These are phyloP conservation scores for Cataglyphis rosenhaueri DNA, from an alignment of 2,888 invertebrate species.

Conservation along the genomic window DNA sequence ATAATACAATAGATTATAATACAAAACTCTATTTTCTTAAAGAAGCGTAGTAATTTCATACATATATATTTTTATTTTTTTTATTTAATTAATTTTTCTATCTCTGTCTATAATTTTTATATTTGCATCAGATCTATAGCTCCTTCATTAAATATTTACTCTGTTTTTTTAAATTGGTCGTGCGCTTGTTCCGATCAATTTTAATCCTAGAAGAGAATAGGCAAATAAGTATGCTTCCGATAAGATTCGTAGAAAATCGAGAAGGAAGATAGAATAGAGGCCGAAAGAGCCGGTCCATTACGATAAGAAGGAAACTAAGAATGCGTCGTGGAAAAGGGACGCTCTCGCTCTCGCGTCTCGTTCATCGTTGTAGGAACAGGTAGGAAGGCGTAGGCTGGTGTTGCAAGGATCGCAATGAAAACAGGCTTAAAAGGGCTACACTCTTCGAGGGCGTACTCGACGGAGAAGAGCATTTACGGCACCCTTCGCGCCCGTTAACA, in stretches of 20 bases:
- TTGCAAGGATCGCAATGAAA: conserved; percentile 48
- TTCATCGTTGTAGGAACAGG: not conserved
- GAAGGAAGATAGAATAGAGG: conserved; percentile 19
- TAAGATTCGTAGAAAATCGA: not conserved
- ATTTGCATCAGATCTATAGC: not conserved
- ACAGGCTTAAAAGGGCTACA: conserved; percentile 54
- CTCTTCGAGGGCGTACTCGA: conserved; percentile 31
- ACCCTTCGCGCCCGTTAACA: conserved; percentile 26
- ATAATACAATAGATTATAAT: not conserved
- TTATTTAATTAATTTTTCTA: not conserved
- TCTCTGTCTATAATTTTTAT: not conserved
- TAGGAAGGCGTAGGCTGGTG: conserved; percentile 8
- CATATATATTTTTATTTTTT: not conserved
- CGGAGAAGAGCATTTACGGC: conserved; percentile 39
- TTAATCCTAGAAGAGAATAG: not conserved
- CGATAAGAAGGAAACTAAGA: conserved; percentile 40
- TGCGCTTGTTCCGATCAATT: not conserved
- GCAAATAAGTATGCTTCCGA: not conserved
- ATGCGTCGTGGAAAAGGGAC: conserved; percentile 46
- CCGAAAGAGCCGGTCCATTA: not conserved
- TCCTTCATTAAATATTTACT: not conserved
- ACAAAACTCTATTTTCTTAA: not conserved
- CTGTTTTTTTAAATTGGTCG: not conserved
- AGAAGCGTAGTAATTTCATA: not conserved
- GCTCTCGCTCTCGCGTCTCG: not conserved